Evolutionary conservation across 2,797 vertebrate species (phyloP).

Genomic region (Spheniscus humboldti): DNA sequence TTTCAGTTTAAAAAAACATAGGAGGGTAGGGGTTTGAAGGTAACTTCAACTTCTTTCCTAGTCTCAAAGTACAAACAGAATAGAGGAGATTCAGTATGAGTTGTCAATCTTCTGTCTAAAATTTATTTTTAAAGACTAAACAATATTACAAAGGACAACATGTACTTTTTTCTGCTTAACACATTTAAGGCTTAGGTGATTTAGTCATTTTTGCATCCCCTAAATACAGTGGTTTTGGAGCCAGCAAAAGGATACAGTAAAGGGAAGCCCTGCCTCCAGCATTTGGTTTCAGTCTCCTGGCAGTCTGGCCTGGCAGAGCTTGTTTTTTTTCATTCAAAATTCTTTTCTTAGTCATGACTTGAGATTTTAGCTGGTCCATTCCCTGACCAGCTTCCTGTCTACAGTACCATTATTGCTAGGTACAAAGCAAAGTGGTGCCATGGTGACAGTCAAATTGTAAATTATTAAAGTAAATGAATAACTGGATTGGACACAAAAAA

Average conservation of each 20-base stretch:
- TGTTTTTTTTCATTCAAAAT: background rate
- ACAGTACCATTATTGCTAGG: background rate
- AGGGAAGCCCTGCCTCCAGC: background rate
- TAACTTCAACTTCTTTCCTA: background rate
- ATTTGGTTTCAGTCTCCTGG: background rate
- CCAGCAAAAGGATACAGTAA: background rate
- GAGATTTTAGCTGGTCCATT: background rate
- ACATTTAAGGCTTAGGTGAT: background rate
- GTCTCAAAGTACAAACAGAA: background rate
- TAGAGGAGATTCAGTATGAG: background rate
- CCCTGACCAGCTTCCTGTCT: background rate
- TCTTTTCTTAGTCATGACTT: background rate
- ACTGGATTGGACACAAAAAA: background rate
- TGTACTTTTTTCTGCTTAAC: background rate
- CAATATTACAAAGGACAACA: background rate
- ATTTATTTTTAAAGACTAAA: background rate
- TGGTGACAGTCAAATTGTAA: background rate
- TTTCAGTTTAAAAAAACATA: background rate
- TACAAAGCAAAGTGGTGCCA: background rate
- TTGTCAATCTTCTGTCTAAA: background rate
- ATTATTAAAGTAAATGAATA: slow-evolving; percentile 34
- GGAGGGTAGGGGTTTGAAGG: background rate
- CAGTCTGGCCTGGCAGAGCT: background rate
- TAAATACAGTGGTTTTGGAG: background rate
- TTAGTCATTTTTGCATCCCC: background rate